phyloP scores from a whole-genome alignment of 2,888 invertebrate genomes.

The Germaria angustata region DNA sequence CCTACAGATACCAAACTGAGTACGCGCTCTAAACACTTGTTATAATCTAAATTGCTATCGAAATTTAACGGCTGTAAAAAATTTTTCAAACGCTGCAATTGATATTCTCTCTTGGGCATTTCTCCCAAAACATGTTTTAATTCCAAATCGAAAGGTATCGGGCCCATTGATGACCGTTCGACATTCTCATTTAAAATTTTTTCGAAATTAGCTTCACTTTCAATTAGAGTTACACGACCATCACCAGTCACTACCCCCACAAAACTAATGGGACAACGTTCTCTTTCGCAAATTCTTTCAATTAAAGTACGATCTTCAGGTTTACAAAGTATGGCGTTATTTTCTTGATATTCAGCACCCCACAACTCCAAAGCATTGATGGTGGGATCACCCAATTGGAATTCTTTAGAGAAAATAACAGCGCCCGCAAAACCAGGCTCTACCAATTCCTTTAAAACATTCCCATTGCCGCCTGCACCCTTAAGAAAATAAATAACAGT shows the following conservation, averaged over 20 bases:
- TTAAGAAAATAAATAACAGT: conserved; percentile 23
- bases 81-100: conserved; percentile 76
- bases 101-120: conserved; percentile 88
- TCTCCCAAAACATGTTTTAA: conserved; percentile 92
- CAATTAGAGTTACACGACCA: conserved; percentile 87
- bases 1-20: conserved; percentile 93
- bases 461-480: conserved; percentile 99
- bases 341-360: conserved; percentile 99
- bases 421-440: conserved; percentile 93
- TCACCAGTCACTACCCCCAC: conserved; percentile 95
- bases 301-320: conserved; percentile 85
- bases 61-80: conserved; percentile 78
- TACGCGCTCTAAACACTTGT: conserved; percentile 83
- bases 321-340: conserved; percentile 91
- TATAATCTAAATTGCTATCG: conserved; percentile 74
- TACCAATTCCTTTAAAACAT: conserved; percentile 97
- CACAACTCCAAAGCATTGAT: conserved; percentile 95
- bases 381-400: conserved; percentile 96
- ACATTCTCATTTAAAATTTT: conserved; percentile 70
- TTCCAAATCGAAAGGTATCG: conserved; percentile 92
- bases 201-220: conserved; percentile 81
- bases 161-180: conserved; percentile 79
- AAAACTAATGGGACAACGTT: conserved; percentile 94
- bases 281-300: conserved; percentile 88
- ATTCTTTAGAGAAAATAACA: conserved; percentile 90